phyloP scores from a whole-genome alignment of 2,888 invertebrate genomes.

The Hecatera dysodea region DNA sequence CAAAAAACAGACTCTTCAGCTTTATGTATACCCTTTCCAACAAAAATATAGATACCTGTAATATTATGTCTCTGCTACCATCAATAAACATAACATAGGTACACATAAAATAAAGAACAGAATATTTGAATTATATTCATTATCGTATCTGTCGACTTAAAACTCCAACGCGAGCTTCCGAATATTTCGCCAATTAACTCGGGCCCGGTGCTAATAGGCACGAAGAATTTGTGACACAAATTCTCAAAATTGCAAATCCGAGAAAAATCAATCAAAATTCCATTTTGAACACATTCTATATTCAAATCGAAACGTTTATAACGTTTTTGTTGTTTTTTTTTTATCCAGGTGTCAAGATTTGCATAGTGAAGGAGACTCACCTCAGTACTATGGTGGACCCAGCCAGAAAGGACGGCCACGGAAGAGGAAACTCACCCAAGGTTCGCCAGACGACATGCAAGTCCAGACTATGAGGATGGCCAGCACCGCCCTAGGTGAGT shows the following conservation, averaged over 20 bases:
- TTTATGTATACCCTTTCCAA: too few species aligned
- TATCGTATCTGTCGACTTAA: constrained; percentile 20
- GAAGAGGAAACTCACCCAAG: constrained; percentile 93
- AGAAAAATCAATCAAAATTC: constrained; percentile 67
- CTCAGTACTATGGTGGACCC: constrained; percentile 92
- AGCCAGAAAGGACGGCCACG: constrained; percentile 95
- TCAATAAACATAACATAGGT: not conserved
- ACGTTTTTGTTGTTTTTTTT: constrained; percentile 14
- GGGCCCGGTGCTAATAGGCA: constrained; percentile 49
- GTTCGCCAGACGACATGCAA: constrained; percentile 92
- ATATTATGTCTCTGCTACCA: not conserved
- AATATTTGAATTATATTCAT: constrained; percentile 5
- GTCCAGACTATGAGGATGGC: constrained; percentile 93
- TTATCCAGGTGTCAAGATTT: constrained; percentile 83
- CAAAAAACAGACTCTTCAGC: too few species aligned
- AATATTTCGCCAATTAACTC: constrained; percentile 64
- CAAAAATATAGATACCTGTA: too few species aligned
- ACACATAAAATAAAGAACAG: not conserved
- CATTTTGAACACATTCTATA: constrained; percentile 30
- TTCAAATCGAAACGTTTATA: constrained; percentile 21
- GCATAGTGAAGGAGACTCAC: constrained; percentile 91
- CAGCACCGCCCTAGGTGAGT: constrained; percentile 93
- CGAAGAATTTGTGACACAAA: constrained; percentile 46
- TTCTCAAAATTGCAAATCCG: constrained; percentile 52
- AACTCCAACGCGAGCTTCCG: constrained; percentile 32